Percentiles rank a stretch among this genome's conserved stretches.
phyloP scores from a whole-genome alignment of 2,797 vertebrate genomes.

The Anas acuta region DNA sequence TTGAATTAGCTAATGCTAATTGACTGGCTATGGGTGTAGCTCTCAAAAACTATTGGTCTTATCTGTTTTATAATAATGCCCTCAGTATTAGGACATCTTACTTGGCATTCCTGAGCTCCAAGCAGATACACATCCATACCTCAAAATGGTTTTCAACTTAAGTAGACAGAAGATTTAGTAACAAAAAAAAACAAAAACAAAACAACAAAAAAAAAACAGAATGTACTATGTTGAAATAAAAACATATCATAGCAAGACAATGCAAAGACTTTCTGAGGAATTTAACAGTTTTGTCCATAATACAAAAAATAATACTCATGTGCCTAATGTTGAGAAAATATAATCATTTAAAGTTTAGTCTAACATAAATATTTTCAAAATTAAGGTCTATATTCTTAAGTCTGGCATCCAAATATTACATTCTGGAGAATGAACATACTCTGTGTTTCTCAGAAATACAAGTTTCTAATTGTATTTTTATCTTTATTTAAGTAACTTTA shows the following conservation, averaged over 20 bases:
- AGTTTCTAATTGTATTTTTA: not conserved
- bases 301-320: not conserved
- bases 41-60: not conserved
- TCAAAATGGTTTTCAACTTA: not conserved
- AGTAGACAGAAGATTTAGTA: not conserved
- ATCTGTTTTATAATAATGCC: not conserved
- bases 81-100: not conserved
- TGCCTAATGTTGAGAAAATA: not conserved
- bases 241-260: not conserved
- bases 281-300: not conserved
- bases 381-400: not conserved
- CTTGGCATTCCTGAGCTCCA: not conserved
- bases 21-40: not conserved
- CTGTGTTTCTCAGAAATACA: not conserved
- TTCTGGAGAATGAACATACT: not conserved
- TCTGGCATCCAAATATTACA: not conserved
- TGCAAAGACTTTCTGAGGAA: not conserved
- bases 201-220: not conserved
- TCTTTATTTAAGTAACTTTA: not conserved
- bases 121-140: not conserved
- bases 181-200: not conserved
- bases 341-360: not conserved
- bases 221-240: not conserved
- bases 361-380: not conserved
- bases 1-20: not conserved